These are phyloP conservation scores for Diaperis boleti DNA, from an alignment of 2,888 invertebrate genomes.

Conservation along the genomic window DNA sequence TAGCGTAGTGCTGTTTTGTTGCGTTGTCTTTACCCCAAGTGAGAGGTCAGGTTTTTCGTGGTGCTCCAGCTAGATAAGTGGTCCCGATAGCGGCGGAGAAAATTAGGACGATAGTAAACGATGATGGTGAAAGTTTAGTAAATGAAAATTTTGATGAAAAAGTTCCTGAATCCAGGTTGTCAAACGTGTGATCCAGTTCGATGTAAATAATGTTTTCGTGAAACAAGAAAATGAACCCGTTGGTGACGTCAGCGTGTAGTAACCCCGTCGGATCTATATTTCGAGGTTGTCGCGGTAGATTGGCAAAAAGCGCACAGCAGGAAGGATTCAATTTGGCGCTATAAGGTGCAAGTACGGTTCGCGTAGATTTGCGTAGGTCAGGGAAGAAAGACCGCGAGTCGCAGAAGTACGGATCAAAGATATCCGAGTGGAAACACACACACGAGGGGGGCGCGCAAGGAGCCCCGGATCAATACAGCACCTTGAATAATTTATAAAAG, in stretches of 20 bases:
- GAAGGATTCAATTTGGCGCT: conserved; percentile 7
- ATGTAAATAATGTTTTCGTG: conserved; percentile 4
- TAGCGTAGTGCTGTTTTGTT: too few species aligned
- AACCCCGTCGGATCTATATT: conserved; percentile 5
- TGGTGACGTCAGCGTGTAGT: conserved; percentile 9
- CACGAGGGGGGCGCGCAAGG: conserved; percentile 58
- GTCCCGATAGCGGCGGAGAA: too few species aligned
- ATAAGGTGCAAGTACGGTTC: conserved; percentile 37
- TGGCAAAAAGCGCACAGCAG: conserved; percentile 15
- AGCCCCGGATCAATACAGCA: conserved; percentile 65
- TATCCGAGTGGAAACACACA: conserved; percentile 39
- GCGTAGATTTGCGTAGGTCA: conserved; percentile 43
- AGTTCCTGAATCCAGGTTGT: too few species aligned
- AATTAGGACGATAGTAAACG: too few species aligned
- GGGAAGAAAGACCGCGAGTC: conserved; percentile 17
- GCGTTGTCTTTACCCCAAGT: too few species aligned
- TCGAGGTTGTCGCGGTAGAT: conserved; percentile 9
- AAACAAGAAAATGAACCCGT: background rate
- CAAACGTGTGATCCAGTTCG: background rate
- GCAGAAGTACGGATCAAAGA: conserved; percentile 37
- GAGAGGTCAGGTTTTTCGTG: too few species aligned
- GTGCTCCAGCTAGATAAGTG: too few species aligned
- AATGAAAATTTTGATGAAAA: too few species aligned
- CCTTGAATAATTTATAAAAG: conserved; percentile 66
- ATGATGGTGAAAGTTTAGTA: too few species aligned